Evolutionary conservation across 1,140 invertebrate species (phyloP).

Genomic region (Monochamus saltuarius): DNA sequence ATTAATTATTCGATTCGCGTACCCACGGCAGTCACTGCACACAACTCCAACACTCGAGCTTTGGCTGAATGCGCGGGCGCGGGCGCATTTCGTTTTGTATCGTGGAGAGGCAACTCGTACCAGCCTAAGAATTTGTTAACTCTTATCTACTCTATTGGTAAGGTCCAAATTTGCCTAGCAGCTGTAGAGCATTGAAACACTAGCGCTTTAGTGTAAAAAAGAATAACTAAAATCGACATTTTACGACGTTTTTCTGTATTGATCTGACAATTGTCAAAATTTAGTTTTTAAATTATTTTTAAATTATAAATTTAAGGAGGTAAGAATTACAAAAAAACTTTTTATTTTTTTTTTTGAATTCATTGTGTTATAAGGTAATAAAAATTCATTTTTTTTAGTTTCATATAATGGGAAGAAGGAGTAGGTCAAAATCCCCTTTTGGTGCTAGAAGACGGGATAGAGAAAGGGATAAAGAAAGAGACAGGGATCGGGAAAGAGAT

Average conservation of each 20-base stretch:
- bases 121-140: background rate
- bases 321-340: conserved; percentile 35
- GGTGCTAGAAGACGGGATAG: conserved; percentile 42
- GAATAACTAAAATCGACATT: conserved; percentile 46
- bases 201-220: conserved; percentile 48
- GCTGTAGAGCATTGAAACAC: conserved; percentile 28
- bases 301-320: conserved; percentile 28
- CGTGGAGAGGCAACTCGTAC: background rate
- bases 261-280: conserved; percentile 42
- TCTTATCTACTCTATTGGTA: too few relatives aligned
- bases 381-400: conserved; percentile 23
- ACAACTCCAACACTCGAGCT: conserved; percentile 16
- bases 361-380: background rate
- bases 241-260: conserved; percentile 42
- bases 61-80: background rate
- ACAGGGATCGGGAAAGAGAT: conserved; percentile 54
- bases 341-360: conserved; percentile 31
- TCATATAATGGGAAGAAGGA: conserved; percentile 45
- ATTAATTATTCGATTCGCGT: conserved; percentile 30
- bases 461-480: conserved; percentile 52
- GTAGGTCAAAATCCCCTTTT: conserved; percentile 49
- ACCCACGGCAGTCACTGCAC: conserved; percentile 32
- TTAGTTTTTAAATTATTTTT: conserved; percentile 27
- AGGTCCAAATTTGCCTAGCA: too few relatives aligned
- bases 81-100: conserved; percentile 10